A percentile compares a stretch with the other conserved stretches of the same genome.
Conservation (phyloP, 2,797 vertebrate species). For the Podargus strigoides region DNA sequence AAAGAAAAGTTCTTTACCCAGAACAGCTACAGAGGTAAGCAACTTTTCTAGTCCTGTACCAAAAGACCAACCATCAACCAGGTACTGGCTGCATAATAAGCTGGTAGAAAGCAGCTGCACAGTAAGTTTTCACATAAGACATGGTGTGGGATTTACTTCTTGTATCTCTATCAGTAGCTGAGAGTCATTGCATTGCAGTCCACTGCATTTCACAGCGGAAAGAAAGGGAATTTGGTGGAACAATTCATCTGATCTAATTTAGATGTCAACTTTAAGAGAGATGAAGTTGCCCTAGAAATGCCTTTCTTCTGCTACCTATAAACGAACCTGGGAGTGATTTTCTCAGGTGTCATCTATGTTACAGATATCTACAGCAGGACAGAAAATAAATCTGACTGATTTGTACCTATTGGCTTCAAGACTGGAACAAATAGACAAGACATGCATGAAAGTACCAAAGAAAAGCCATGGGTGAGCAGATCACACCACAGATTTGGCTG, state of each 20-base stretch:
- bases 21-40: not conserved
- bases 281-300: not conserved
- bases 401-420: not conserved
- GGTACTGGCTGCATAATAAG: not conserved
- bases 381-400: not conserved
- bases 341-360: not conserved
- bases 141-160: not conserved
- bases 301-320: not conserved
- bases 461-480: not conserved
- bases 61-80: not conserved
- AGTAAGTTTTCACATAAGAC: not conserved
- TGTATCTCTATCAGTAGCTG: not conserved
- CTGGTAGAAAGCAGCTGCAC: not conserved
- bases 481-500: not conserved
- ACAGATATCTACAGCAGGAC: not conserved
- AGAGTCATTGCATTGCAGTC: not conserved
- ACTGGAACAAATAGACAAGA: not conserved
- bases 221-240: not conserved
- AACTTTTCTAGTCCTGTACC: not conserved
- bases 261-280: not conserved
- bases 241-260: not conserved
- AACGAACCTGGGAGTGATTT: not conserved
- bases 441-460: not conserved
- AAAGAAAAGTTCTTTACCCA: not conserved
- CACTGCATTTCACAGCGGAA: not conserved